A percentile compares a stretch with the other conserved stretches of the same genome.
Evolutionary conservation across 2,113 vertebrate genomes (phyloP).

Genomic region (Oncorhynchus gorbuscha): DNA sequence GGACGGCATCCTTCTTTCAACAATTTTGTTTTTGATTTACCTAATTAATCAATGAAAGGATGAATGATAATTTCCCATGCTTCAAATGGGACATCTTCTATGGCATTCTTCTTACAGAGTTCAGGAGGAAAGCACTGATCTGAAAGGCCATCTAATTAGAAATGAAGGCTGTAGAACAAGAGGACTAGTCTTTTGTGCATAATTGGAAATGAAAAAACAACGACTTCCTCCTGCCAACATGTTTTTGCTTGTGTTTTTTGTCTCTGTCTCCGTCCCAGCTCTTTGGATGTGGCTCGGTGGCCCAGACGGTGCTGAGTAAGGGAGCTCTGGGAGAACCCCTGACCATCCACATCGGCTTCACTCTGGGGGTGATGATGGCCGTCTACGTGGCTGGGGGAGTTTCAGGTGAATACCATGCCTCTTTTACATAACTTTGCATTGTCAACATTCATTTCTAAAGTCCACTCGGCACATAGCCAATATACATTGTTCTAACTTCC

Average conservation of each 20-base stretch:
- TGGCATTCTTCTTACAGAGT: constrained; percentile 21
- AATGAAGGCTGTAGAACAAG: constrained; percentile 51
- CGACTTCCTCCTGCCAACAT: constrained; percentile 45
- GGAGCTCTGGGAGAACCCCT: constrained; percentile 76
- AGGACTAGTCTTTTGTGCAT: constrained; percentile 56
- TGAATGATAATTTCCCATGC: constrained; percentile 52
- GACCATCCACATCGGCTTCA: constrained; percentile 83
- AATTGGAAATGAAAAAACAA: constrained; percentile 65
- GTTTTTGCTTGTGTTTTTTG: constrained; percentile 30
- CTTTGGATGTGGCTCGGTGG: constrained; percentile 90
- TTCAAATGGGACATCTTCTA: constrained; percentile 44
- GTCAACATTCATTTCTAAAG: neutral
- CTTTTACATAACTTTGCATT: neutral
- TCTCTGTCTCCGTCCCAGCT: constrained; percentile 70
- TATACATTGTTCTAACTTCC: neutral
- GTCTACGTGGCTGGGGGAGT: constrained; percentile 87
- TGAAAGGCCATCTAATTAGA: constrained; percentile 6
- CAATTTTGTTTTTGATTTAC: constrained; percentile 34
- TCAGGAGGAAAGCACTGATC: neutral
- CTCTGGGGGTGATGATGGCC: constrained; percentile 85
- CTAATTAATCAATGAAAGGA: constrained; percentile 41
- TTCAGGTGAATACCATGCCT: constrained; percentile 80
- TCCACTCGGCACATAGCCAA: neutral
- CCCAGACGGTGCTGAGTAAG: constrained; percentile 86
- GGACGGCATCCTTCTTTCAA: constrained; percentile 38